Evolutionary conservation across 2,113 vertebrate species (phyloP).

Genomic region (Notechis scutatus): DNA sequence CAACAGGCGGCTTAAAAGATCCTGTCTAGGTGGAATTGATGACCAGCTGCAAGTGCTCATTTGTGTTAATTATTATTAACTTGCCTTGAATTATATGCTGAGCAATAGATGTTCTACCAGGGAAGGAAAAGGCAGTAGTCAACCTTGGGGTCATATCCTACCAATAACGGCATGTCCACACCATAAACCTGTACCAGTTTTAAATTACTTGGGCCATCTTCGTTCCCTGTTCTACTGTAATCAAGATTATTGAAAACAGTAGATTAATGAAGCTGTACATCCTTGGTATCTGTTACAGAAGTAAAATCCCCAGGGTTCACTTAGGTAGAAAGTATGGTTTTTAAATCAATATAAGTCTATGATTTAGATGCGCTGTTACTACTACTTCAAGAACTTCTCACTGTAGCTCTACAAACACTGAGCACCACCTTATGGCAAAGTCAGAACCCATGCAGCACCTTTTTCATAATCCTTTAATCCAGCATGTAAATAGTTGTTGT

Average conservation of each 20-base stretch:
- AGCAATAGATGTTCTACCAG: neutral
- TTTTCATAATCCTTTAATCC: neutral
- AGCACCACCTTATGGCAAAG: conserved; percentile 59
- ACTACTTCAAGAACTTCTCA: neutral
- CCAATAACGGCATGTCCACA: neutral
- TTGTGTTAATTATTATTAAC: neutral
- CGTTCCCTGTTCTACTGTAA: neutral
- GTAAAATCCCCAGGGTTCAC: neutral
- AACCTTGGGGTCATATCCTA: neutral
- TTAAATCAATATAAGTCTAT: neutral
- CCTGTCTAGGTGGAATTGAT: neutral
- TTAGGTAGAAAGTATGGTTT: neutral
- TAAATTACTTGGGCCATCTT: neutral
- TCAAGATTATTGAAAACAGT: neutral
- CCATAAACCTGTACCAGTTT: neutral
- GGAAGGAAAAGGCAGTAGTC: neutral
- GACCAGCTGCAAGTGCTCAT: conserved; percentile 18
- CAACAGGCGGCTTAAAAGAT: conserved; percentile 22
- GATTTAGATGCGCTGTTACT: neutral
- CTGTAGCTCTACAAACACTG: conserved; percentile 34
- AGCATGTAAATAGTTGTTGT: neutral
- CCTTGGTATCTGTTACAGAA: neutral
- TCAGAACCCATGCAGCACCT: neutral
- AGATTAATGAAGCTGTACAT: neutral
- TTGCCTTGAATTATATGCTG: neutral